phyloP scores from a whole-genome alignment of 2,888 invertebrate species.

The Rambutsinella grinnellia region DNA sequence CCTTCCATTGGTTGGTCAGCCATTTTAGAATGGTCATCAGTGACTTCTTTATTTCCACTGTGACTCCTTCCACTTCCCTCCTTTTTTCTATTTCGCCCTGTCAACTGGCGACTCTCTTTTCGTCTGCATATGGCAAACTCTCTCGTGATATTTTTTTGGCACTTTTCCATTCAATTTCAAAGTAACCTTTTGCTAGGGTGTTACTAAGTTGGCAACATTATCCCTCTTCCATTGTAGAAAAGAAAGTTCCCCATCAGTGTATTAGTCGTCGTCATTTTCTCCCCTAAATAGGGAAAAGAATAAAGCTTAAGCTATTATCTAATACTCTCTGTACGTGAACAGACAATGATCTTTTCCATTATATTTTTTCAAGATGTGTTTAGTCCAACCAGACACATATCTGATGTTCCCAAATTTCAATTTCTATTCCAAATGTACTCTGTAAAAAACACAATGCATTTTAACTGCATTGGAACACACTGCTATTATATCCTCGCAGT shows the following conservation, averaged over 20 bases:
- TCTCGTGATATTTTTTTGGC: slow-evolving; percentile 52
- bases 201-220: slow-evolving; percentile 15
- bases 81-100: neutral
- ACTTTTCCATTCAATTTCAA: slow-evolving; percentile 53
- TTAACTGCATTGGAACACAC: neutral
- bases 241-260: slow-evolving; percentile 12
- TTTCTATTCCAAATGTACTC: too few species aligned
- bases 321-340: neutral
- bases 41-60: neutral
- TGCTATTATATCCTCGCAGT: neutral
- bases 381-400: too few species aligned
- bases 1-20: slow-evolving; percentile 32
- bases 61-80: neutral
- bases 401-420: neutral
- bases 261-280: slow-evolving; percentile 18
- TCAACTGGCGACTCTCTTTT: neutral
- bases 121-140: neutral
- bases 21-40: slow-evolving; percentile 42
- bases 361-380: neutral
- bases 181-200: slow-evolving; percentile 21
- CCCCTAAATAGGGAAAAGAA: neutral
- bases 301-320: neutral
- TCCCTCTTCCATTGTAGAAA: neutral
- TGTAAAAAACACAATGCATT: too few species aligned
- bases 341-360: neutral